Evolutionary conservation across 2,888 invertebrate species (phyloP).

Genomic region (Eurytoma adleriae): DNA sequence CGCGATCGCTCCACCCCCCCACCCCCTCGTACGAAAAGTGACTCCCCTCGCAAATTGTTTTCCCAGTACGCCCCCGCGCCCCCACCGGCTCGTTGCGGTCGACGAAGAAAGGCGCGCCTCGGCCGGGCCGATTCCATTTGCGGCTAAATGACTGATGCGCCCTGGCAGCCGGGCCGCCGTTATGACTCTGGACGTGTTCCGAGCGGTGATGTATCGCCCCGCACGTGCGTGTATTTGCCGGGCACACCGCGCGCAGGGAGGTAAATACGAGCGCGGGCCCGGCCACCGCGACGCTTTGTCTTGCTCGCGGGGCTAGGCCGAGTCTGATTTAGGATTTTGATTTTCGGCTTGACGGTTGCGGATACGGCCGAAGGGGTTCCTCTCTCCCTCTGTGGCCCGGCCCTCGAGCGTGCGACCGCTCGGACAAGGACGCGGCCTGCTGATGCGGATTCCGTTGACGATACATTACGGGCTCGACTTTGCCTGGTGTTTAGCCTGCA

Average conservation of each 20-base stretch:
- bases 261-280: conserved; percentile 21
- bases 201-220: conserved; percentile 68
- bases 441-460: too few relatives aligned
- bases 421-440: too few relatives aligned
- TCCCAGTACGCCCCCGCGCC: conserved; percentile 6
- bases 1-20: not conserved
- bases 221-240: conserved; percentile 23
- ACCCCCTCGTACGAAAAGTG: not conserved
- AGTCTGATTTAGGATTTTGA: conserved; percentile 50
- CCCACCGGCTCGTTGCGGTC: conserved; percentile 11
- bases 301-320: conserved; percentile 15
- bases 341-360: conserved; percentile 27
- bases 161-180: conserved; percentile 60
- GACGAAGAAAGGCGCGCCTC: not conserved
- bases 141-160: conserved; percentile 73
- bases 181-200: conserved; percentile 70
- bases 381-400: too few relatives aligned
- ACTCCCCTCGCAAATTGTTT: conserved; percentile 42
- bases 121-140: conserved; percentile 67
- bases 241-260: not conserved
- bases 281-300: conserved; percentile 16
- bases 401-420: too few relatives aligned
- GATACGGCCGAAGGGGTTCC: conserved; percentile 13
- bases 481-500: too few relatives aligned
- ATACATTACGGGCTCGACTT: too few relatives aligned